Evolutionary conservation across 1,140 invertebrate genomes (phyloP).

Genomic region (Saccostrea cuccullata): DNA sequence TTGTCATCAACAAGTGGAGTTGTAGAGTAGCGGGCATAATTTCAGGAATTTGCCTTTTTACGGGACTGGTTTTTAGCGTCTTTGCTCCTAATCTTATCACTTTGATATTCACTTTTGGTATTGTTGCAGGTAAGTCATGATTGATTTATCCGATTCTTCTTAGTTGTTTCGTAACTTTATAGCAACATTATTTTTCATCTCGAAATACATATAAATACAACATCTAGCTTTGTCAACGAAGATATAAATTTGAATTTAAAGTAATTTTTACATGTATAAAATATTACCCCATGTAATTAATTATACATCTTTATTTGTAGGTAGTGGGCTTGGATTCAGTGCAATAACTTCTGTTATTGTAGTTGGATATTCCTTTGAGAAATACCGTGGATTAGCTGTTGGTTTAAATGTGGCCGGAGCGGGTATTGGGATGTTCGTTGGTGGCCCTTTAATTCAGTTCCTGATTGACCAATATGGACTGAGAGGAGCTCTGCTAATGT

Average conservation of each 20-base stretch:
- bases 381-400: constrained; percentile 50
- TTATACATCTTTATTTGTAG: not conserved
- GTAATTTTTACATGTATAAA: too few relatives aligned
- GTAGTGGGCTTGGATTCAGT: constrained; percentile 52
- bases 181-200: too few relatives aligned
- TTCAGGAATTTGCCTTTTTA: constrained; percentile 84
- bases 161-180: too few relatives aligned
- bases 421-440: constrained; percentile 56
- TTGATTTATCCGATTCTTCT: too few relatives aligned
- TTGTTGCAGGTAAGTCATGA: constrained; percentile 86
- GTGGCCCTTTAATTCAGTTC: constrained; percentile 52
- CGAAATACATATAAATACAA: too few relatives aligned
- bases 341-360: constrained; percentile 49
- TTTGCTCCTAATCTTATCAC: constrained; percentile 77
- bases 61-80: constrained; percentile 89
- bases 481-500: constrained; percentile 52
- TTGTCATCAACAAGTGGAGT: constrained; percentile 89
- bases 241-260: too few relatives aligned
- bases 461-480: constrained; percentile 55
- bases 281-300: too few relatives aligned
- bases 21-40: constrained; percentile 87
- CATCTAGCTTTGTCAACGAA: too few relatives aligned
- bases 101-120: constrained; percentile 89
- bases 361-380: constrained; percentile 58
- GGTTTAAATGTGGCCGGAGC: constrained; percentile 53